Evolutionary conservation across 2,797 vertebrate genomes (phyloP), one percentile per base, ranked within the genome.

Genomic region (Macropus fuliginosus): DNA sequence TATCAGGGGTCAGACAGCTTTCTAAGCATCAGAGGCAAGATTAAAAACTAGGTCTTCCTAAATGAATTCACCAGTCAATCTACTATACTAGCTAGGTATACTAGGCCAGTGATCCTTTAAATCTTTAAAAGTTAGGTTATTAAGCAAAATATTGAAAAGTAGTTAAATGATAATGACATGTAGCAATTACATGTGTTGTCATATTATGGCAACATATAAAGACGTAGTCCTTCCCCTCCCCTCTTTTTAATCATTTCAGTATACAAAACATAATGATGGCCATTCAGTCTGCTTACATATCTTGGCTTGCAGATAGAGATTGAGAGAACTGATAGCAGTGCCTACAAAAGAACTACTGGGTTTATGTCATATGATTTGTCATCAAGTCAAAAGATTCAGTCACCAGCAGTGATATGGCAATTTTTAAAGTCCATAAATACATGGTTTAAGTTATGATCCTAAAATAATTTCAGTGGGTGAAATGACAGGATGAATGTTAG

Each of bases 401-500:
- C 24, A 92, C 18, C 87, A 91, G 55, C 10, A 94, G 52, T 89
- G 87, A 91, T 27, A n/a, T 59, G 40, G 18, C 66, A 40, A 81
- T 90, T 31, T 96, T 93, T 18, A 56, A 93, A 96, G 93, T 54
- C 66, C 81, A 92, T 92, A 40, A 95, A 95, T 95, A 97, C 12
- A 57, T 46, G 52, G 57, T 57, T 55, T 95, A 97, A 95, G 92
- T 95, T 98, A 96, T 5, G 28, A 96, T 94, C 54, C 59, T 94
- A 95, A 57, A 95, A 97, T 92, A 95, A 95, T 94, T 92, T 97
- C 96, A 97, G 94, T 59, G 94, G 93, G 66, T 55, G 89, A 92
- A 95, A 93, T 56, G 95, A 95, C 52, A 95, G 54, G 92, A 40
- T 89, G 92, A 95, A 91, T 95, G 54, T 56, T 91, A 95, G 91